Base-by-base conservation (phyloP, 1,140 invertebrate genomes). In the Helicoverpa zea region DNA sequence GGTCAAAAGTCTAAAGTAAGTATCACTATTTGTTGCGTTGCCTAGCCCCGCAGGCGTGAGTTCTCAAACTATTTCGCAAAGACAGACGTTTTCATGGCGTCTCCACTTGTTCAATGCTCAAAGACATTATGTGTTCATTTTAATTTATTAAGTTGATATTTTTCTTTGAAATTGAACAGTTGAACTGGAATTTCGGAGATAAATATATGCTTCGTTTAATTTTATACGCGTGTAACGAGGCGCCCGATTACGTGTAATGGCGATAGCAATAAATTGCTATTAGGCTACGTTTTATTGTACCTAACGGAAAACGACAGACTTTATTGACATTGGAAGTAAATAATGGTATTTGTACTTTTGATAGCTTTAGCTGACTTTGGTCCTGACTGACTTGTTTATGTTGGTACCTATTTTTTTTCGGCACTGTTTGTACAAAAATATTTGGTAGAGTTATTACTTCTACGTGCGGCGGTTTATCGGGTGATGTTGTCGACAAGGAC, bases 181-280 rank as follows among this genome's bases (percentile, higher is more conserved):
- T 56, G 13, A 56, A 73, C 29, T 58, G 18, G 7, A 54, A 72
- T 72, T 72, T 51, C 7, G 16, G 16, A 49, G 54, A 49, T 56
- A 61, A 63, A 77, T 30, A 52, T 29, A 51, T 4, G 74, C 18
- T 77, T 35, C 18, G 35, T 52, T 10, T 18, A 29, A 12, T 54
- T 73, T 54, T 54, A 64, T 77, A 23, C 59, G 18, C 49, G 13
- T 52, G 59, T 77, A 64, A 63, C 30, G 54, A 63, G 14, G 59
- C 51, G 9, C 59, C 30, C 14, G 64, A 77, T 77, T 64, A 77
- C 74, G 74, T 77, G 59, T 77, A 29, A 63, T 49, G 64, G 52
- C 61, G 74, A 77, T 64, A 49, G 59, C 74, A 77, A 77, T 77
- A 64, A 64, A 77, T 77, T 54, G 74, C 47, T 30, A 63, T 77